Evolutionary conservation across 1,140 invertebrate species (phyloP).

Genomic region (Drosophila nebulosa): DNA sequence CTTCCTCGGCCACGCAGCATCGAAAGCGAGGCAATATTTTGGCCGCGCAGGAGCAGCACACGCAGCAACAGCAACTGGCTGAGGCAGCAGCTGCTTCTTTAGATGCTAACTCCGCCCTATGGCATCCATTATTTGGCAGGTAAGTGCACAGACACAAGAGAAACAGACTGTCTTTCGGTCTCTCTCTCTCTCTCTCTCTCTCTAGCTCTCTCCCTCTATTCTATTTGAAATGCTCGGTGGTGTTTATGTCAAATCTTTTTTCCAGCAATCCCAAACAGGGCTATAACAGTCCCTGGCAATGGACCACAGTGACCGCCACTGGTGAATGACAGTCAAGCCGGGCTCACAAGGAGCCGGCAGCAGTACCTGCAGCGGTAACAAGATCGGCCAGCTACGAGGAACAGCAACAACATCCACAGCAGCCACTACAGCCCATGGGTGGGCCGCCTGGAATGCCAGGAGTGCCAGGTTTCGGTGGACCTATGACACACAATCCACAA

Average conservation of each 20-base stretch:
- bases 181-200: background rate
- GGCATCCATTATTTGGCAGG: slow-evolving; percentile 88
- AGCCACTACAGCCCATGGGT: background rate
- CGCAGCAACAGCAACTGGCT: slow-evolving; percentile 27
- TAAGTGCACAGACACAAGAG: slow-evolving; percentile 71
- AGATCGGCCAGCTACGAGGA: slow-evolving; percentile 54
- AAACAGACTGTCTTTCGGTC: background rate
- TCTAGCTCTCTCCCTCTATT: background rate
- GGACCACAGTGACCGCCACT: slow-evolving; percentile 82
- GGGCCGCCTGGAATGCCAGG: too few species aligned
- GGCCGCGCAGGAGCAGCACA: slow-evolving; percentile 37
- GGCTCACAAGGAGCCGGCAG: slow-evolving; percentile 79
- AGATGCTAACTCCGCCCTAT: slow-evolving; percentile 84
- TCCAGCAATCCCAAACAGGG: slow-evolving; percentile 81
- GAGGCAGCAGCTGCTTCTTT: slow-evolving; percentile 52
- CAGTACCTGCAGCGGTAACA: slow-evolving; percentile 37
- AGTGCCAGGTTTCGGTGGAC: too few species aligned
- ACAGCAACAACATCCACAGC: slow-evolving; percentile 43
- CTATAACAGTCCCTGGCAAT: slow-evolving; percentile 82
- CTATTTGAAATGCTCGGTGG: background rate
- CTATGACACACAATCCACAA: slow-evolving; percentile 23
- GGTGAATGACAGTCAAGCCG: slow-evolving; percentile 82
- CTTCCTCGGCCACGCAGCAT: slow-evolving; percentile 28
- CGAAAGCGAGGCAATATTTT: slow-evolving; percentile 52
- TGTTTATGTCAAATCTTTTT: background rate